Percentiles rank a stretch among this genome's conserved stretches.
These are phyloP conservation scores for Agelaius tricolor DNA, from an alignment of 2,113 vertebrate genomes.

Conservation along the genomic window DNA sequence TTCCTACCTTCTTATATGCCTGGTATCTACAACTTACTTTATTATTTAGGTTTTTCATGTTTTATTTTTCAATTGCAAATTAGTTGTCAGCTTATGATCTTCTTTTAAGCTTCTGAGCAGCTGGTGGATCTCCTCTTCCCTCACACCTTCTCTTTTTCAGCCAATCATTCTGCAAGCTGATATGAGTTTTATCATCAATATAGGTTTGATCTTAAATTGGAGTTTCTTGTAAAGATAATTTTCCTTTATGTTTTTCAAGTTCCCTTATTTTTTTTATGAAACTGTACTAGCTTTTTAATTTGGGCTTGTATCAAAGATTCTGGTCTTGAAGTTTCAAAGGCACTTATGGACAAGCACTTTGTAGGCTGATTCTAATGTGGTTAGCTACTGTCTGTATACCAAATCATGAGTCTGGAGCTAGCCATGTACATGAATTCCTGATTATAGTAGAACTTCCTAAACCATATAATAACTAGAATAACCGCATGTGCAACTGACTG, in stretches of 20 bases:
- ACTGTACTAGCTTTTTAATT: not conserved
- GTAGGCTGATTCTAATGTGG: not conserved
- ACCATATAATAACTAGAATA: not conserved
- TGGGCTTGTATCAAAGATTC: not conserved
- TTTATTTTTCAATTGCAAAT: not conserved
- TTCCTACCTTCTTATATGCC: not conserved
- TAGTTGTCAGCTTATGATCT: not conserved
- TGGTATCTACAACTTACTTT: not conserved
- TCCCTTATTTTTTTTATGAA: not conserved
- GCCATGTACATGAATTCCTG: not conserved
- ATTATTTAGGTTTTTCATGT: not conserved
- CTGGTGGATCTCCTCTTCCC: not conserved
- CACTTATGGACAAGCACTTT: not conserved
- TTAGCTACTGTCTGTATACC: not conserved
- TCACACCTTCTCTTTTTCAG: not conserved
- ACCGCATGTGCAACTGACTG: not conserved
- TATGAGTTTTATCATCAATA: not conserved
- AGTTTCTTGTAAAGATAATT: not conserved
- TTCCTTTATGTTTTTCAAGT: not conserved
- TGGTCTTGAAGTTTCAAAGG: not conserved
- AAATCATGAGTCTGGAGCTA: not conserved
- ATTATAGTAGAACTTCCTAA: not conserved
- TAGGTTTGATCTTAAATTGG: not conserved
- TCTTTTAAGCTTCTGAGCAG: not conserved
- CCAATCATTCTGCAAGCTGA: rapidly evolving